phyloP scores from a whole-genome alignment of 1,140 invertebrate genomes.

The Diorhabda sublineata region DNA sequence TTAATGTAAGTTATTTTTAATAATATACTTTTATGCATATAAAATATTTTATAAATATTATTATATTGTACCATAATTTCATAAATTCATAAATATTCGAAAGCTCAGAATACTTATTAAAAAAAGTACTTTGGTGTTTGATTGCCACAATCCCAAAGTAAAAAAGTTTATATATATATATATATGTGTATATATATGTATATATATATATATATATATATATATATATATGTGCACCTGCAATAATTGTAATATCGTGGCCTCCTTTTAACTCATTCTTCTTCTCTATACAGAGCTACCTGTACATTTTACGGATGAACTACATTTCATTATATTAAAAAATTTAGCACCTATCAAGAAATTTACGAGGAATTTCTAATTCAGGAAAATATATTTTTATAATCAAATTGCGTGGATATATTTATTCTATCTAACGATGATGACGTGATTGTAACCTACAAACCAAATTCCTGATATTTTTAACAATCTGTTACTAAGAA shows the following conservation, averaged over 20 bases:
- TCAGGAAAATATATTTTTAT: neutral
- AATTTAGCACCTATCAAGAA: neutral
- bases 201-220: constrained; percentile 1
- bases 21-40: too few species aligned
- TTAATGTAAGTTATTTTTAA: too few species aligned
- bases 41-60: too few species aligned
- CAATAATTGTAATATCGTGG: constrained; percentile 17
- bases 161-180: neutral
- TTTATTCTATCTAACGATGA: neutral
- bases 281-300: constrained; percentile 9
- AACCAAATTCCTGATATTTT: neutral
- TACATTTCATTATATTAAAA: constrained; percentile 16
- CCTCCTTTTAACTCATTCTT: constrained; percentile 17
- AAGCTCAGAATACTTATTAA: too few species aligned
- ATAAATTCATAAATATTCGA: too few species aligned
- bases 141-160: neutral
- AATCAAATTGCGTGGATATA: neutral
- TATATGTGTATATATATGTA: neutral
- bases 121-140: too few species aligned
- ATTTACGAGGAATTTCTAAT: neutral
- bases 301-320: constrained; percentile 11
- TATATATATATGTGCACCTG: constrained; percentile 16
- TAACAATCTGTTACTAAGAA: neutral
- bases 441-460: neutral
- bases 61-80: too few species aligned